Conservation (phyloP, 1,140 invertebrate genomes). For the Caenorhabditis brenneri region DNA sequence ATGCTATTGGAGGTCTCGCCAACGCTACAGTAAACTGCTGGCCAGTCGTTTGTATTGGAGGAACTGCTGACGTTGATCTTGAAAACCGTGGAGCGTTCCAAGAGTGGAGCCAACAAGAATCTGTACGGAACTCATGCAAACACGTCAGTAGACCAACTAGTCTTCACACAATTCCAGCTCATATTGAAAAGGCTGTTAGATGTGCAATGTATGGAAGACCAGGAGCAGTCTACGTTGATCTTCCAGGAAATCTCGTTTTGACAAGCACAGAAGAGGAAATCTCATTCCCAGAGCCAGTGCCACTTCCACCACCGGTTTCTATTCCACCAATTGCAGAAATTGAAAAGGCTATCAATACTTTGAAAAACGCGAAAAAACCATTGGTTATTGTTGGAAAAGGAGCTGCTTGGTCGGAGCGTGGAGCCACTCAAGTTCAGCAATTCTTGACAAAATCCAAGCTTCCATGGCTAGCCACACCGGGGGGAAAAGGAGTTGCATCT, state of each 20-base stretch:
- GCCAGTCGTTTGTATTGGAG: slow-evolving; percentile 89
- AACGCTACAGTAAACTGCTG: slow-evolving; percentile 95
- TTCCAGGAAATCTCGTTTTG: slow-evolving; percentile 82
- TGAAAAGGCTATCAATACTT: slow-evolving; percentile 77
- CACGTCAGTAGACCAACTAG: slow-evolving; percentile 86
- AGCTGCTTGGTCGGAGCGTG: slow-evolving; percentile 62
- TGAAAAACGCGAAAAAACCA: slow-evolving; percentile 80
- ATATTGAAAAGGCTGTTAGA: slow-evolving; percentile 89
- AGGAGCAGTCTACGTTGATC: slow-evolving; percentile 84
- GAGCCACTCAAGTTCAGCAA: slow-evolving; percentile 57
- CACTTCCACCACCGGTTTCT: slow-evolving; percentile 76
- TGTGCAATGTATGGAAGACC: slow-evolving; percentile 85
- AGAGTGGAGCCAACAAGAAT: slow-evolving; percentile 87
- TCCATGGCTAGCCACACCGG: slow-evolving; percentile 90
- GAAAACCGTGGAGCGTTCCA: slow-evolving; percentile 93
- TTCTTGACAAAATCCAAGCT: slow-evolving; percentile 79
- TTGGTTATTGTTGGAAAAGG: slow-evolving; percentile 90
- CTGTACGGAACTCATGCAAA: slow-evolving; percentile 84
- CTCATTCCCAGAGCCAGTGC: slow-evolving; percentile 43
- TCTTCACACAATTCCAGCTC: slow-evolving; percentile 82
- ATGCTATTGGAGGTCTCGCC: slow-evolving; percentile 89
- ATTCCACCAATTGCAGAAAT: slow-evolving; percentile 78
- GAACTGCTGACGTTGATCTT: slow-evolving; percentile 86
- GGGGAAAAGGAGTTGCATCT: slow-evolving; percentile 91
- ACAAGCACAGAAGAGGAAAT: slow-evolving; percentile 72